These are phyloP conservation scores for Nycticebus coucang DNA, from an alignment of 2,113 vertebrate genomes.

Conservation along the genomic window DNA sequence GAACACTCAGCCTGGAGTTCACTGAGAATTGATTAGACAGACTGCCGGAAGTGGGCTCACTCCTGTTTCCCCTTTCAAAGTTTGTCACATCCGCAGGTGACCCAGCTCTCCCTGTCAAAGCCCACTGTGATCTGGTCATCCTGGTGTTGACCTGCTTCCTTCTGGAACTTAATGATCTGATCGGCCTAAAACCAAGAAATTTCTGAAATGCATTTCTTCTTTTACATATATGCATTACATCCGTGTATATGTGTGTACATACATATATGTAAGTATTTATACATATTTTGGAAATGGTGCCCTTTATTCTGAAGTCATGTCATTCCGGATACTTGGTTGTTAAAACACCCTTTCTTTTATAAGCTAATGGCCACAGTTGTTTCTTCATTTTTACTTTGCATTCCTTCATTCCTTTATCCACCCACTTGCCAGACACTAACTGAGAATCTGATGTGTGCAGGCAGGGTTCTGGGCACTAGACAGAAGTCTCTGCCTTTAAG, in stretches of 20 bases:
- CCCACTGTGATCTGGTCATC: not conserved
- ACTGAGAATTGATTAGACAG: not conserved
- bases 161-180: not conserved
- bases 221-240: not conserved
- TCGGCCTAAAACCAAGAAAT: not conserved
- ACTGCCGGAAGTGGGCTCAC: accelerated
- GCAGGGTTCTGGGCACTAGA: not conserved
- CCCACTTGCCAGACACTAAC: not conserved
- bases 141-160: not conserved
- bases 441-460: too few relatives aligned
- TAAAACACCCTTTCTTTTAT: not conserved
- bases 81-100: not conserved
- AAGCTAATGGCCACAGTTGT: not conserved
- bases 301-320: not conserved
- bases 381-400: not conserved
- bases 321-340: not conserved
- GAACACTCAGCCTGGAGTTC: accelerated
- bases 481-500: not conserved
- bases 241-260: not conserved
- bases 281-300: not conserved
- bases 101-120: not conserved
- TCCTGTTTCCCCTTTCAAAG: not conserved
- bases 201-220: not conserved
- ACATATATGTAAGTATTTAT: not conserved
- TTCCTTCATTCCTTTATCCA: too few relatives aligned